Base-by-base conservation (phyloP, 2,888 invertebrate genomes). In the Cenopis cana region DNA sequence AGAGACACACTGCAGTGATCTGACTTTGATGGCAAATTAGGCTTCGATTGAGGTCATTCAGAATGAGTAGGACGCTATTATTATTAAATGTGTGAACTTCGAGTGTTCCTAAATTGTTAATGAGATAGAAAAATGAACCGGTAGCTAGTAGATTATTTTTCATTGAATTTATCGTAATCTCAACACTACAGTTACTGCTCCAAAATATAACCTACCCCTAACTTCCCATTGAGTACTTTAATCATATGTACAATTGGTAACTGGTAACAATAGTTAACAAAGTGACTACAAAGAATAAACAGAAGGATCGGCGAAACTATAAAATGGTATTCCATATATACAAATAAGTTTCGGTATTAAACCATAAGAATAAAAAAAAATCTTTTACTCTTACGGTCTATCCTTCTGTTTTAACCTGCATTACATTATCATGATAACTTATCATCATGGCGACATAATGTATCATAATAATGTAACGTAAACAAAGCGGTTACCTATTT, bases 261-360 rank as follows among this genome's bases (percentile, higher is more conserved):
- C 81, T 76, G 89, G 89, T 91, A 90, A 91, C 89, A 87, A 89
- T 86, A 88, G 81, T 87, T 90, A 89, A 89, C 88, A 85, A 89
- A 76, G 88, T 91, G 91, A 92, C 91, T 92, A 89, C 82, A 79
- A 75, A 74, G 74, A 79, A 79, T 50, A 67, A 57, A 41, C 12
- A 41, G 59, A 60, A 66, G 65, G 36, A 54, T 14, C 33, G 36
- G 24, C 70, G 52, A 55, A 29, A 66, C 65, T 46, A 65, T 33
- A 36, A 70, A 70, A 65, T 64, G 69, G 69, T 69, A 52, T 17
- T 59, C 65, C 70, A 70, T 70, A 70, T 70, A 70, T 70, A 70
- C 70, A 70, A 24, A 59, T 36, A 20, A 24, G 56, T 56, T 55
- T 61, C n/a, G 18, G 36, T 18, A n/a, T 64, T 64, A 38, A 36